Percentiles rank a stretch among this genome's conserved stretches.
These are phyloP conservation scores for Drosophila tristis DNA, from an alignment of 1,140 invertebrate genomes.

Conservation along the genomic window DNA sequence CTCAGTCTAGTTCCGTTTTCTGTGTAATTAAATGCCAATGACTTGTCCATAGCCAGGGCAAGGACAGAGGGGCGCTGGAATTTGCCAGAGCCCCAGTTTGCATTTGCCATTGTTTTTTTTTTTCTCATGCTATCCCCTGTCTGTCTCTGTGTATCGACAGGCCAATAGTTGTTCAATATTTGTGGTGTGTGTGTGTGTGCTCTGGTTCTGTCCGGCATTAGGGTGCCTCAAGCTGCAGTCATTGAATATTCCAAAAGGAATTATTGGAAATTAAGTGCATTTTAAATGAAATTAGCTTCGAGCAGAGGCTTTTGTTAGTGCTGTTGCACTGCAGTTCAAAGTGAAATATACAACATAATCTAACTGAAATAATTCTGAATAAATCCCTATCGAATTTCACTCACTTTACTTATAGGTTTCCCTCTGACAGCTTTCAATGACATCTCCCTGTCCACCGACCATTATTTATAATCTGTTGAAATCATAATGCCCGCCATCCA, in stretches of 20 bases:
- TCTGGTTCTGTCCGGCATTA: slow-evolving; percentile 35
- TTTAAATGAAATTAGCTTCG: neutral
- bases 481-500: slow-evolving; percentile 34
- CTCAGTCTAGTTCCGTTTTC: slow-evolving; percentile 10
- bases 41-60: slow-evolving; percentile 20
- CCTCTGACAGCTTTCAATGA: slow-evolving; percentile 27
- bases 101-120: slow-evolving; percentile 64
- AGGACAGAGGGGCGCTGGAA: slow-evolving; percentile 23
- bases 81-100: slow-evolving; percentile 58
- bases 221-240: slow-evolving; percentile 42
- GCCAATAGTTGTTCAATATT: slow-evolving; percentile 77
- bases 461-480: slow-evolving; percentile 40
- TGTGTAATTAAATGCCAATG: slow-evolving; percentile 75
- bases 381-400: slow-evolving; percentile 5
- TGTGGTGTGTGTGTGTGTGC: slow-evolving; percentile 42
- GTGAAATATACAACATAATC: neutral
- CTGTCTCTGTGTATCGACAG: slow-evolving; percentile 38
- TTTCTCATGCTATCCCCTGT: slow-evolving; percentile 7
- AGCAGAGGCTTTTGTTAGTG: neutral
- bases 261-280: no score
- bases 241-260: neutral
- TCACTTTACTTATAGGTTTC: neutral
- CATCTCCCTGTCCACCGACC: slow-evolving; percentile 9
- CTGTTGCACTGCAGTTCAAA: neutral
- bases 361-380: slow-evolving; percentile 11